Conservation (phyloP, 1,140 invertebrate species). For the Lerema accius region DNA sequence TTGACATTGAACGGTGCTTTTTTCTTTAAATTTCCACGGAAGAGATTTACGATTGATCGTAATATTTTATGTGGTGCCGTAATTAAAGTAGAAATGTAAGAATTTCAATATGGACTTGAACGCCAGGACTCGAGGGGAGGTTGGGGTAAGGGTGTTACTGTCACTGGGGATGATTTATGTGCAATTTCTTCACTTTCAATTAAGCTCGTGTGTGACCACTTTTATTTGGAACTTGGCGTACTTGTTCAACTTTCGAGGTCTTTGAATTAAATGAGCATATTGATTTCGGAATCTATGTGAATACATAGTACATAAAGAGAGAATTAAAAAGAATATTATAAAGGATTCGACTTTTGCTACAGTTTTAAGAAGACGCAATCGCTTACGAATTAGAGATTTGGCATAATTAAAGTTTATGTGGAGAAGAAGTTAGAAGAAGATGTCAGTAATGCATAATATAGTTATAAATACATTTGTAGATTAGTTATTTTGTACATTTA, state of each 20-base stretch:
- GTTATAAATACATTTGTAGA: no score
- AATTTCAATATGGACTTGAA: constrained; percentile 31
- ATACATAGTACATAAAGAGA: no score
- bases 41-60: constrained; percentile 31
- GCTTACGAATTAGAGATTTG: no score
- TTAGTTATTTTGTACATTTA: no score
- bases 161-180: constrained; percentile 32
- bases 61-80: constrained; percentile 22
- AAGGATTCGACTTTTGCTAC: no score
- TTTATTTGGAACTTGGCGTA: constrained; percentile 17
- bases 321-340: no score
- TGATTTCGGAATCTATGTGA: no score
- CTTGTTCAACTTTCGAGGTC: constrained; percentile 7
- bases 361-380: no score
- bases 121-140: constrained; percentile 9
- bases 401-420: no score
- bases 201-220: constrained; percentile 29
- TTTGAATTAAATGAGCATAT: not conserved
- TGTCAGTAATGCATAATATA: no score
- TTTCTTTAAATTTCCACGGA: constrained; percentile 11
- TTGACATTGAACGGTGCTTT: no score
- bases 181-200: constrained; percentile 34
- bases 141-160: constrained; percentile 16
- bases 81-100: constrained; percentile 32
- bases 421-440: no score